Evolutionary conservation across 2,797 vertebrate species (phyloP), one percentile per base, ranked within the genome.

Genomic region (Tokudaia muenninki): DNA sequence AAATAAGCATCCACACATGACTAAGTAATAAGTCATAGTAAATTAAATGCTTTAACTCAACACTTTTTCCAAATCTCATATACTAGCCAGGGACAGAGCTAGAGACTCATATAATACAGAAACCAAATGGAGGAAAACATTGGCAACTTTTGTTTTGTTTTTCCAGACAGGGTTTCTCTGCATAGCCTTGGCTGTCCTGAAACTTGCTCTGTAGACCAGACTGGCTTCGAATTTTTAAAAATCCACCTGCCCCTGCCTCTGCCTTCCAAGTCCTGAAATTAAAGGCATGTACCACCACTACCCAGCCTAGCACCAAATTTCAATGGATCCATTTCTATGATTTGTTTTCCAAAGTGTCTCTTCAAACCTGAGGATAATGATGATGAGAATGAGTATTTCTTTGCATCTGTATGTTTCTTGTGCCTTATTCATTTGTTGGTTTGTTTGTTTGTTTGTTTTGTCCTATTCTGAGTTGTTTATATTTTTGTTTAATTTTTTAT

Each of bases 31-130:
- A 93, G 41, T 91, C 16, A 7, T 50, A 14, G 11, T 77, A 80
- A 84, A 87, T 94, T 44, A 74, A 86, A 44, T 5, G 3, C 80
- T 96, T 92, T 65, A 79, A 86, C 86, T 61, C 59, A 92, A 94
- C 3, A 41, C 67, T 55, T 89, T 91, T 92, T 90, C 3, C 59
- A 70, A 87, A 63, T 17, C 37, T 79, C 50, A 63, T 83, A 50
- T 22, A 17, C 29, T 89, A 86, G 67, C 37, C 14, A 59, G 13
- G 72, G 44, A 41, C 21, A 95, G 41, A 41, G 11, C 29, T 94
- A 80, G 9, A 65, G 29, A 61, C 80, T 86, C 17, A 50, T 3
- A 26, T 24, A 80, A 31, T 50, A 29, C 12, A 93, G 47, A 50
- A 14, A 41, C 6, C 90, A 22, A 88, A 86, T 16, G 11, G 37